Base-by-base conservation (phyloP, 2,888 invertebrate species). In the Noctua pronuba region DNA sequence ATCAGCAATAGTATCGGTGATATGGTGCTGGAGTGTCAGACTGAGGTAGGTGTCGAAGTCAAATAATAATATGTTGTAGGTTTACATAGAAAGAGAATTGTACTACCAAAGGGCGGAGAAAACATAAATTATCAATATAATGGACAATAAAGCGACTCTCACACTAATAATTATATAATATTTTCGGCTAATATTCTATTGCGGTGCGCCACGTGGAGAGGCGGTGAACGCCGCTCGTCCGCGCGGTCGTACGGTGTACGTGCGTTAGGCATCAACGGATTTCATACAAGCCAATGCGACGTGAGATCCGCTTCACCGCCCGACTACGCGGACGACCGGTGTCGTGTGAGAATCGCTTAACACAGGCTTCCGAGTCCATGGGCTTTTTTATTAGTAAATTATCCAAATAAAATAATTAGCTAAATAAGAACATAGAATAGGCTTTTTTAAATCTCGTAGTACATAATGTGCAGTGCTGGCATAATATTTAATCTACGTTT, bases 1-100 rank as follows among this genome's bases (percentile, higher is more conserved):
- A 10, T 88, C 21, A 88, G 79, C 52, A 21, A 2, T 1, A 67
- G 38, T 18, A 62, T 88, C 0, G 86, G 89, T 0, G 72, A 81
- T 1, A 28, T 75, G 35, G 71, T 86, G 21, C 5, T 78, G 2
- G 28, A 77, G n/a, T 88, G 89, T 60, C 69, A 81, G 49, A 10
- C 5, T 0, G 77, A 85, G 86, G 88, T 89, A 72, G 24, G 82
- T 58, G 28, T 21, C 1, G 4, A 3, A 60, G 31, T 60, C 31
- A 6, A 10, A 24, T 0, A n/a, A n/a, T n/a, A n/a, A n/a, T 16
- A n/a, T 7, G 18, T 1, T 41, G n/a, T 38, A 41, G 3, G 31
- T 46, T 5, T 6, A 28, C 7, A 18, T 11, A 35, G n/a, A n/a
- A 46, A 46, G 35, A n/a, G 1, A 35, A 28, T 31, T 18, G 18